Evolutionary conservation across 2,113 vertebrate genomes (phyloP).

Genomic region (Podiceps cristatus): DNA sequence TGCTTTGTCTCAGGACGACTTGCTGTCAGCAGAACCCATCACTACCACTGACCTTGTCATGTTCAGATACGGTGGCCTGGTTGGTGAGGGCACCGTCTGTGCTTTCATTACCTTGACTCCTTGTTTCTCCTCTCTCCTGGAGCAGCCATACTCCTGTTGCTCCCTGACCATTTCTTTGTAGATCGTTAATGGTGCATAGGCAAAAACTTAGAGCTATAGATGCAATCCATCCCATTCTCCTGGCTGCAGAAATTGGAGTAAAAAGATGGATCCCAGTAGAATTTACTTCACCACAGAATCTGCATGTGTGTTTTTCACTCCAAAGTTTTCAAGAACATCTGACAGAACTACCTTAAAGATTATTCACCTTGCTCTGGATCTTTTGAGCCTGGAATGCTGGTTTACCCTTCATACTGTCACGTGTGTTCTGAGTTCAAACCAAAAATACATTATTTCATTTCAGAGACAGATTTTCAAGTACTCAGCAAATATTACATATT

Average conservation of each 20-base stretch:
- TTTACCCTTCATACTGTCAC: neutral
- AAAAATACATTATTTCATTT: neutral
- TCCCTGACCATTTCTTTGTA: neutral
- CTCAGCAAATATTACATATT: neutral
- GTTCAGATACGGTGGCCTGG: neutral
- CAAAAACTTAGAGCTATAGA: neutral
- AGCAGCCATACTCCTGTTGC: neutral
- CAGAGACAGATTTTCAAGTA: conserved; percentile 6
- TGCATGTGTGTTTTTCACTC: neutral
- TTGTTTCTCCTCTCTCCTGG: neutral
- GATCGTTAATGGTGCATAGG: neutral
- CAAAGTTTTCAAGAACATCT: neutral
- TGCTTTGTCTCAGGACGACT: neutral
- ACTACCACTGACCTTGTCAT: neutral
- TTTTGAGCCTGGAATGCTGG: conserved; percentile 51
- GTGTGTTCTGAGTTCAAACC: neutral
- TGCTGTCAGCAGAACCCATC: neutral
- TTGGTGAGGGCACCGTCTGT: neutral
- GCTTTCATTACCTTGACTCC: neutral
- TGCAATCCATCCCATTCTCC: neutral
- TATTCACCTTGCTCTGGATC: conserved; percentile 54
- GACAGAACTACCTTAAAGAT: neutral
- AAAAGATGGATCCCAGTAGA: neutral
- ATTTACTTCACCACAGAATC: neutral
- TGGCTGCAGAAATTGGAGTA: neutral